Evolutionary conservation across 2,113 vertebrate genomes (phyloP), one percentile per base, ranked within the genome.

Genomic region (Coryphaenoides rupestris): DNA sequence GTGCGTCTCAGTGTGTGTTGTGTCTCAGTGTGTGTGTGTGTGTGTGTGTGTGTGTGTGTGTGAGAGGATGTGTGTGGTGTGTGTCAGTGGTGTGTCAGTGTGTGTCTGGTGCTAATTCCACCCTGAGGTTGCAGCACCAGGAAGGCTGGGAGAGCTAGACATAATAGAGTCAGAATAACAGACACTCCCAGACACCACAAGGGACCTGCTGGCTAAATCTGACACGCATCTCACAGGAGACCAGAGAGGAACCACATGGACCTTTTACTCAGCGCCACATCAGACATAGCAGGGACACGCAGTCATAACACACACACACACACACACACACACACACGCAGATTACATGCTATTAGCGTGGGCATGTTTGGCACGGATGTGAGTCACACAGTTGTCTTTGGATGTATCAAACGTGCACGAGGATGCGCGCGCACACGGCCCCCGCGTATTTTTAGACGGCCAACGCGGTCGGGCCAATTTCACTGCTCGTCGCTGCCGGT

Each of bases 121-220:
- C 83, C 75, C 87, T 86, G 87, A 88, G 84, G 88, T 89, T 87
- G 66, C 67, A 86, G 82, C 88, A 88, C 84, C 89, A 89, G 86
- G 90, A 90, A 91, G 82, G 78, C 76, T 78, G 62, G 49, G 73
- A 80, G 80, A 52, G 65, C 73, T 86, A 93, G 89, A 91, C 90
- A 92, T 89, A 92, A 91, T 87, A 91, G 84, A 84, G 83, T 84
- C 75, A 76, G 80, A 88, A 86, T 40, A 89, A 84, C 84, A 88
- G 90, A 86, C 84, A 85, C 86, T 90, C 87, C 85, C 88, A 90
- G 90, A 90, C 91, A 90, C 88, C 88, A 88, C 88, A 86, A 86
- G 85, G 81, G 84, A 89, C 79, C 82, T 86, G 80, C 82, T 81
- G 84, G 84, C 88, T 89, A 86, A 86, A 87, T 88, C 76, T 78